A percentile compares a stretch with the other conserved stretches of the same genome.
Evolutionary conservation across 1,140 invertebrate genomes (phyloP).

Genomic region (Papilio dardanus): DNA sequence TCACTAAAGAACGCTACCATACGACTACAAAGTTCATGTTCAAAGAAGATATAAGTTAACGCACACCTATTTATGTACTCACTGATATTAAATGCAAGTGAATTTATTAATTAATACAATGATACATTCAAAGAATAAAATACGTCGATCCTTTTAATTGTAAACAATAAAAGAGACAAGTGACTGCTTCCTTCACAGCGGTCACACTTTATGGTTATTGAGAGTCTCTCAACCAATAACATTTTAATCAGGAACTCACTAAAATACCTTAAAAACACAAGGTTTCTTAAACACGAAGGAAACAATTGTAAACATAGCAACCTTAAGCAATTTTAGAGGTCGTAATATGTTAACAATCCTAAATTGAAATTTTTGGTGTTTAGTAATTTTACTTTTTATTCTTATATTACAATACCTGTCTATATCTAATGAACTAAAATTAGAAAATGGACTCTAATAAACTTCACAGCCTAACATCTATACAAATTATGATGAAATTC

Average conservation of each 20-base stretch:
- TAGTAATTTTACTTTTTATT: no score
- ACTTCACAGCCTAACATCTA: no score
- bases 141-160: slow-evolving; percentile 10
- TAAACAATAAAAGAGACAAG: slow-evolving; percentile 9
- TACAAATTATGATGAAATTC: not conserved
- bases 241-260: slow-evolving; percentile 6
- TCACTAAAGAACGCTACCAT: not conserved
- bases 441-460: no score
- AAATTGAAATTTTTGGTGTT: no score
- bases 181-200: not conserved
- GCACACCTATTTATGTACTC: slow-evolving; percentile 23
- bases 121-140: slow-evolving; percentile 12
- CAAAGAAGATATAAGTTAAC: slow-evolving; percentile 15
- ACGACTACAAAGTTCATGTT: slow-evolving; percentile 18
- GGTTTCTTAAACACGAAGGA: not conserved
- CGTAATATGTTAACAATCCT: not conserved
- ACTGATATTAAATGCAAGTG: slow-evolving; percentile 13
- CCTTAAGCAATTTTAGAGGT: not conserved
- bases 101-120: slow-evolving; percentile 34
- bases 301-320: not conserved
- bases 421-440: no score
- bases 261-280: not conserved
- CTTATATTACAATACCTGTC: no score
- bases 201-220: slow-evolving; percentile 18
- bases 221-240: not conserved